phyloP scores from a whole-genome alignment of 2,888 invertebrate genomes.

The Neoscelio sp. region DNA sequence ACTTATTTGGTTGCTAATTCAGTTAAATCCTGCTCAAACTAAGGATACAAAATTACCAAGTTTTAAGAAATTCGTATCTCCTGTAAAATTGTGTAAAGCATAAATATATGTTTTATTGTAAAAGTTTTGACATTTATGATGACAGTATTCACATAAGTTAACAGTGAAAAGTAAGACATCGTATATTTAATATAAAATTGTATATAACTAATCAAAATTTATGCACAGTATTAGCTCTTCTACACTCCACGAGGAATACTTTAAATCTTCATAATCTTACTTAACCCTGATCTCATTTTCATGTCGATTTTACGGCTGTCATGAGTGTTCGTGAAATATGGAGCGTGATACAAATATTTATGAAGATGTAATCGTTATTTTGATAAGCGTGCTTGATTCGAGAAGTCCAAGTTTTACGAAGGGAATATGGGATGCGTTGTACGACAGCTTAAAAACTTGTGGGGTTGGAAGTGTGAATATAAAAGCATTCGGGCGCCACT shows the following conservation, averaged over 20 bases:
- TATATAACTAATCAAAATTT: not conserved
- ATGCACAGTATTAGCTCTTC: not conserved
- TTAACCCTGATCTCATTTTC: conserved; percentile 75
- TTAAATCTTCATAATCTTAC: conserved; percentile 9
- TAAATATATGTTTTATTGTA: too few relatives aligned
- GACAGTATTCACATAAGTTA: too few relatives aligned
- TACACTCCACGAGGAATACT: not conserved
- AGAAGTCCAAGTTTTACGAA: conserved; percentile 55
- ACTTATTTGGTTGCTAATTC: too few relatives aligned
- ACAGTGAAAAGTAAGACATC: too few relatives aligned
- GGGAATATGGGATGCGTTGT: conserved; percentile 27
- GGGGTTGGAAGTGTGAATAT: conserved; percentile 80
- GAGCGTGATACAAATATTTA: conserved; percentile 80
- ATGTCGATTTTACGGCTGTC: conserved; percentile 81
- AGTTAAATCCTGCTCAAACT: too few relatives aligned
- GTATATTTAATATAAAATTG: too few relatives aligned
- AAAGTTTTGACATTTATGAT: too few relatives aligned
- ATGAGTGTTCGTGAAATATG: conserved; percentile 70
- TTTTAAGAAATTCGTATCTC: too few relatives aligned
- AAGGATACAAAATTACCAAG: too few relatives aligned
- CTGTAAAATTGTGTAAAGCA: too few relatives aligned
- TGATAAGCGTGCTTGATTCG: conserved; percentile 81
- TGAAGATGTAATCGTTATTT: conserved; percentile 83
- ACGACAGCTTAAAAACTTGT: conserved; percentile 66
- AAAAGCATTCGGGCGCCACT: conserved; percentile 80